These are phyloP conservation scores for Sterrhoptilus dennistouni DNA, from an alignment of 2,113 vertebrate species.

Conservation along the genomic window DNA sequence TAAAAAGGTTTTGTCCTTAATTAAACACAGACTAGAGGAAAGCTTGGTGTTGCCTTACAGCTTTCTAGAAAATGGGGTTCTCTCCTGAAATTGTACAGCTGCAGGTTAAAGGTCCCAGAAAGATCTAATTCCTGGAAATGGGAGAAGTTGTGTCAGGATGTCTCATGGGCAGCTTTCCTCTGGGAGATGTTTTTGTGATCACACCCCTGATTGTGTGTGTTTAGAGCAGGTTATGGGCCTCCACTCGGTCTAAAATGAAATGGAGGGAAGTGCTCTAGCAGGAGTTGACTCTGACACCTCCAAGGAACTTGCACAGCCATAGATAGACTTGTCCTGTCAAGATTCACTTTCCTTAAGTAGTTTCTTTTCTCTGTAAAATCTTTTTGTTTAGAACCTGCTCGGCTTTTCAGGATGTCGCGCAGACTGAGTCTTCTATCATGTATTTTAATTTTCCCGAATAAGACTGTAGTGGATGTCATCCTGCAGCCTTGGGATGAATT, in stretches of 20 bases:
- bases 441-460: neutral
- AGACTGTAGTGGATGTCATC: neutral
- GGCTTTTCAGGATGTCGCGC: neutral
- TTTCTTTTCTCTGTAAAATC: neutral
- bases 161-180: neutral
- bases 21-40: neutral
- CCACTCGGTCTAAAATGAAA: neutral
- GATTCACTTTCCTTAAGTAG: neutral
- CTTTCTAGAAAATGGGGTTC: neutral
- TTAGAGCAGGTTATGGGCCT: neutral
- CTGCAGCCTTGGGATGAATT: neutral
- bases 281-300: neutral
- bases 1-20: neutral
- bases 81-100: neutral
- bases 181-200: neutral
- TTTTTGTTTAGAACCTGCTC: neutral
- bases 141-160: neutral
- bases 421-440: neutral
- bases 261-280: neutral
- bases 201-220: neutral
- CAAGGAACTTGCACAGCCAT: neutral
- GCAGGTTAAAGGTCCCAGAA: neutral
- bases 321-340: neutral
- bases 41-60: neutral
- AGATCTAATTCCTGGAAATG: neutral